Base-by-base conservation (phyloP, 1,140 invertebrate species). In the Homalodisca vitripennis region DNA sequence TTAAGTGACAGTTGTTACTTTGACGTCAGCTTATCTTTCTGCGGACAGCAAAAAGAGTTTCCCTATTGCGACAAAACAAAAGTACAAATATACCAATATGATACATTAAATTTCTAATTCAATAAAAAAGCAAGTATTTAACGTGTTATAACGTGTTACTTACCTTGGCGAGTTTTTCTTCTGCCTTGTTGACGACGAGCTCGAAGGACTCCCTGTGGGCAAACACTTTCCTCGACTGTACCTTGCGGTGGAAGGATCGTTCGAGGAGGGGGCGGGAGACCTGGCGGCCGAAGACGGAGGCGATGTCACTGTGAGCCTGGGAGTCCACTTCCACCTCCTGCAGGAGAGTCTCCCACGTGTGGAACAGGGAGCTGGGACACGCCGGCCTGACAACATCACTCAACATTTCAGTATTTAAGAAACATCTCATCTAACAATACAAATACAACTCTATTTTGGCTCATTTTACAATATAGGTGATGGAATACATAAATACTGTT, bases 321-420 rank as follows among this genome's bases (percentile, higher is more conserved):
- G 94, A 95, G 80, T 98, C 95, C 24, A 93, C 88, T 81, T 98
- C 95, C 41, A 96, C 92, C 80, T 97, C 94, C 78, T 95, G 92
- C 30, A 97, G 85, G 32, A 98, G 83, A 57, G 88, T 89, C 80
- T 97, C 95, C 95, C 95, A 98, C 64, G 92, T 88, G 77, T 93
- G 90, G 77, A 95, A 93, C 75, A 97, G 85, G 20, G 90, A 88
- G 73, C 89, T 92, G 12, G 89, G 87, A 75, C 90, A 92, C 73
- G 87, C 84, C 60, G 90, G 89, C 78, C 92, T 94, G 82, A 27
- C 80, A 79, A 70, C 10, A 22, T 6, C 6, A 22, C 6, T 22
- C 14, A 60, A 60, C 26, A 60, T 60, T 41, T 41, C n/a, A n/a
- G n/a, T n/a, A n/a, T n/a, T n/a, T n/a, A n/a, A n/a, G n/a, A n/a